Evolutionary conservation across 1,140 invertebrate species (phyloP).

Genomic region (Sminthurinus signatus): DNA sequence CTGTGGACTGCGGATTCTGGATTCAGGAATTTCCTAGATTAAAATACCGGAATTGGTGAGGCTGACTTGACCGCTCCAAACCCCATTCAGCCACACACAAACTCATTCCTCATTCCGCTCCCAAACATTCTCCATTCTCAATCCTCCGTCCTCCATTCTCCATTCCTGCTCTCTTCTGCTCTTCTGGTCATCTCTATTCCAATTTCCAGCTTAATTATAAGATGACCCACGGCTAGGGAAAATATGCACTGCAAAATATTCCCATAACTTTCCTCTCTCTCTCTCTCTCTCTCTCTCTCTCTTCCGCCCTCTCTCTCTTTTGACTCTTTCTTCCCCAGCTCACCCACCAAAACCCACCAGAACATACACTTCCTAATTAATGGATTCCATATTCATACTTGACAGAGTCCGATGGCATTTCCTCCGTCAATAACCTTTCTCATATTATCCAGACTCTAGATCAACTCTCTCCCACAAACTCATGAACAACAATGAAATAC

Average conservation of each 20-base stretch:
- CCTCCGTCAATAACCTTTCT: not conserved
- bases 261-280: no score
- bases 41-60: conserved; percentile 38
- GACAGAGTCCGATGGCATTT: conserved; percentile 40
- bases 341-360: no score
- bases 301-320: conserved; percentile 5
- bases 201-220: conserved; percentile 37
- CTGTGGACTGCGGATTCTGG: no score
- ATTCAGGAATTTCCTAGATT: conserved; percentile 38
- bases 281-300: conserved; percentile 4
- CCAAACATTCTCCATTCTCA: not conserved
- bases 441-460: not conserved
- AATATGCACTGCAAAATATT: conserved; percentile 19
- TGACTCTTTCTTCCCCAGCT: not conserved
- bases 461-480: no score
- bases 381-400: conserved; percentile 42
- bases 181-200: conserved; percentile 34
- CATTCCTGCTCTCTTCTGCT: not conserved
- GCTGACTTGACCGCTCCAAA: not conserved
- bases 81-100: no score
- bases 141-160: not conserved
- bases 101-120: no score
- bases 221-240: conserved; percentile 38
- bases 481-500: no score
- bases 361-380: conserved; percentile 37